A percentile compares a stretch with the other conserved stretches of the same genome.
Evolutionary conservation across 2,113 vertebrate genomes (phyloP).

Genomic region (Zosterops lateralis): DNA sequence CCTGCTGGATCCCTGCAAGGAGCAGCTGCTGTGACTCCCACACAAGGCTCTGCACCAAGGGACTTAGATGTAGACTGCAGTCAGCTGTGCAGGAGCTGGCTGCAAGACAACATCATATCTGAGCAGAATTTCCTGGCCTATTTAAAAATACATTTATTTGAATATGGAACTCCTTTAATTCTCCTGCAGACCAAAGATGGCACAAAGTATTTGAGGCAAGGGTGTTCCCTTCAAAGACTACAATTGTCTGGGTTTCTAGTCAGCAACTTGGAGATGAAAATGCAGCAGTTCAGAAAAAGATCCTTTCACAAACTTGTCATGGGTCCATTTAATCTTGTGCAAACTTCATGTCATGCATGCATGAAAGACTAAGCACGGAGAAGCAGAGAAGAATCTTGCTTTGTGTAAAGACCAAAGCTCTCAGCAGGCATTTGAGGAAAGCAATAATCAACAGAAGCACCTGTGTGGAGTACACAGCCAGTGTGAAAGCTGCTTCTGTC

Average conservation of each 20-base stretch:
- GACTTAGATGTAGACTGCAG: not conserved
- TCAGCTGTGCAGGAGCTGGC: not conserved
- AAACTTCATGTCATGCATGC: not conserved
- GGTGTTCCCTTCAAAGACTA: not conserved
- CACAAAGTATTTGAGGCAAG: not conserved
- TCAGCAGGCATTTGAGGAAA: not conserved
- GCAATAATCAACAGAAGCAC: not conserved
- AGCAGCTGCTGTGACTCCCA: slow-evolving; percentile 41
- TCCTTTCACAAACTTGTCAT: not conserved
- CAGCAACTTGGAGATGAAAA: not conserved
- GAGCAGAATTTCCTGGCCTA: not conserved
- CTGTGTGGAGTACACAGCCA: not conserved
- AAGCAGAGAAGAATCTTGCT: not conserved
- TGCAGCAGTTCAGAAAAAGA: not conserved
- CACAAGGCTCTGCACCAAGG: not conserved
- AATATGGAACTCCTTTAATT: not conserved
- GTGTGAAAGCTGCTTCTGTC: not conserved
- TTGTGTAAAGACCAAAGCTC: not conserved
- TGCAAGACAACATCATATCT: not conserved
- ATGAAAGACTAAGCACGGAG: not conserved
- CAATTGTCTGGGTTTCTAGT: not conserved
- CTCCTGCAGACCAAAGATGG: not conserved
- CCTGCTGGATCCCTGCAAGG: not conserved
- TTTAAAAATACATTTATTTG: not conserved
- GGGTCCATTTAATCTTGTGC: not conserved